Evolutionary conservation across 1,140 invertebrate species (phyloP).

Genomic region (Drosophila punjabiensis): DNA sequence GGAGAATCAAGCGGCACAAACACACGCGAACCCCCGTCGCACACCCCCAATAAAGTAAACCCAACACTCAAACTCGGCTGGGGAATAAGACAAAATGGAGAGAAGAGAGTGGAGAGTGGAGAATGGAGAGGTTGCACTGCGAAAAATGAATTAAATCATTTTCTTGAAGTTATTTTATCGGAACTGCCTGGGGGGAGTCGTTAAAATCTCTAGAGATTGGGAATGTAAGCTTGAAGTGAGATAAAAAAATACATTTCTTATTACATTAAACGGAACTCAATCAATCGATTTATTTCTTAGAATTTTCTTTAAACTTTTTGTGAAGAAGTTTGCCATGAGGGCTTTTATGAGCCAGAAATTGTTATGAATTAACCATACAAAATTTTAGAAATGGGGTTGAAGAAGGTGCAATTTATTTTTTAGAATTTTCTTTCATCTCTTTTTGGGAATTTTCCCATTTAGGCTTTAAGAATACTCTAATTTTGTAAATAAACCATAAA

Average conservation of each 20-base stretch:
- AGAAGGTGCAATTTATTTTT: too few relatives aligned
- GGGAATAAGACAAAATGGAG: neutral
- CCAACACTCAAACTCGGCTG: neutral
- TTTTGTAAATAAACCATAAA: neutral
- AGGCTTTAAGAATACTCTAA: too few relatives aligned
- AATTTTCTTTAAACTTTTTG: neutral
- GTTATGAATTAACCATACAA: neutral
- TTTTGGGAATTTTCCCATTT: too few relatives aligned
- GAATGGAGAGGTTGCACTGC: conserved; percentile 9
- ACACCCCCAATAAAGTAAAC: conserved; percentile 28
- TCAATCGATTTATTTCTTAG: neutral
- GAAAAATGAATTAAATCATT: neutral
- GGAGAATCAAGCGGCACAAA: conserved; percentile 47
- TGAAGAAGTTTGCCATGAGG: neutral
- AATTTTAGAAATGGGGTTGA: neutral
- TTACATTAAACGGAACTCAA: neutral
- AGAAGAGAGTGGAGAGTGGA: neutral
- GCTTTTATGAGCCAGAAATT: neutral
- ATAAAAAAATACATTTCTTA: neutral
- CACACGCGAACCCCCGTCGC: conserved; percentile 12
- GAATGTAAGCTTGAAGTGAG: neutral
- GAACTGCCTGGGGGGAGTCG: neutral
- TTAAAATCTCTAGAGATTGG: neutral
- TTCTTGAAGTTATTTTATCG: neutral
- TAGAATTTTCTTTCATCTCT: too few relatives aligned